Base-by-base conservation (phyloP, 1,140 invertebrate genomes). In the Phthorimaea operculella region DNA sequence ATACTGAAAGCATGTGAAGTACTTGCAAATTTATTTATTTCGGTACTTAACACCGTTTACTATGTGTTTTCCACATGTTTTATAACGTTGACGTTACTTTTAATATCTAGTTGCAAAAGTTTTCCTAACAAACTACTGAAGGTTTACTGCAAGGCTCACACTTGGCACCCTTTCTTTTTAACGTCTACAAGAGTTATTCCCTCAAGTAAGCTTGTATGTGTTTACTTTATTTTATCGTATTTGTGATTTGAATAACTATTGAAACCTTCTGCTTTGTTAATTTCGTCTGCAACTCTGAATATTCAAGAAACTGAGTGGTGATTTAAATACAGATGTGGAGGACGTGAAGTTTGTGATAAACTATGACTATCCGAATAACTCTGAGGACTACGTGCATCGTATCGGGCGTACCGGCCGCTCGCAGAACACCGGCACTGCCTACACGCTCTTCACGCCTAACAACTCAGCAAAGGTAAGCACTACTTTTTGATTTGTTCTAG, bases 271-370 rank as follows among this genome's bases (percentile, higher is more conserved):
- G 39, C 39, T 42, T 28, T 28, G 21, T 2, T 28, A 4, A 28
- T 28, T 28, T 28, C 6, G 21, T 28, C 21, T 28, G 21, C 21
- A 28, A 28, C 21, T 28, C 21, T 4, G 21, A 2, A 4, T 28
- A 4, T 28, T 28, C 21, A 4, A 4, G 21, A 28, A 4, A 4
- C 4, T 3, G 14, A 54, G 1, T 9, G 18, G 17, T 45, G 17
- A 54, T 42, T 45, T 45, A 4, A 10, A 18, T 49, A 16, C 82
- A 95, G 94, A 96, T 89, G 94, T 96, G 73, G 92, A 94, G 68
- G 94, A 96, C 86, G 93, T 96, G 76, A 95, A 95, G 83, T 95
- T 93, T 90, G 95, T 97, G 58, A 94, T 97, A 81, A 97, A 97
- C 87, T 94, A 92, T 87, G 95, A 97, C 83, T 96, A 95, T 83